phyloP scores from a whole-genome alignment of 37 sponge, comb jelly and placozoan species.

The Theonella swinhoei region DNA sequence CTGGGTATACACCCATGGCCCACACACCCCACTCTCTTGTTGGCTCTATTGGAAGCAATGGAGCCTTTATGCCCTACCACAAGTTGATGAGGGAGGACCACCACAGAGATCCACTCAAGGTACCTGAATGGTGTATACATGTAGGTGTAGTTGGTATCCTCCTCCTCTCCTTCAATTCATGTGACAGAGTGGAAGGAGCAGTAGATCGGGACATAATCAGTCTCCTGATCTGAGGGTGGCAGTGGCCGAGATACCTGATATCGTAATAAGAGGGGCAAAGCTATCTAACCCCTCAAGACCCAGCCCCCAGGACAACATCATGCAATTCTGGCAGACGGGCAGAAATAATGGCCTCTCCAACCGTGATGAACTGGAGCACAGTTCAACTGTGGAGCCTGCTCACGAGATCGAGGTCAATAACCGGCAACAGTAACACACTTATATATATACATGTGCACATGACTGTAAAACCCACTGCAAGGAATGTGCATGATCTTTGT shows the following conservation, averaged over 20 bases:
- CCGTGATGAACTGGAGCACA: background rate
- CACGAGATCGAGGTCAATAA: background rate
- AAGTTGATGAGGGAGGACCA: background rate
- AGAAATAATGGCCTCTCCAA: background rate
- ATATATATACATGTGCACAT: background rate
- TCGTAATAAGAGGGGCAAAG: background rate
- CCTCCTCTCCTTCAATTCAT: too few species aligned
- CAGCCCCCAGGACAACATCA: background rate
- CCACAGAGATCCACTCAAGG: too few species aligned
- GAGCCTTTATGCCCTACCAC: slow-evolving; percentile 45
- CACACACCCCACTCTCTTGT: background rate
- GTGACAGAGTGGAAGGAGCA: too few species aligned
- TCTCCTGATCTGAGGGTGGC: too few species aligned
- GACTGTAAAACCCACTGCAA: too few species aligned
- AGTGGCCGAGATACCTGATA: background rate
- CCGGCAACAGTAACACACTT: background rate
- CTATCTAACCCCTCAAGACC: background rate
- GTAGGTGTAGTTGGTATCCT: too few species aligned
- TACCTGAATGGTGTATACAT: too few species aligned
- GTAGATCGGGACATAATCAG: too few species aligned
- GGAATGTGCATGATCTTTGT: too few species aligned
- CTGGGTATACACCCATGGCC: background rate
- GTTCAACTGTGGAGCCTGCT: background rate
- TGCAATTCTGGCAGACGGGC: background rate
- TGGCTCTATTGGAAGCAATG: slow-evolving; percentile 1